Percentiles rank a stretch among this genome's conserved stretches.
Conservation (phyloP, 1,140 invertebrate genomes). For the Xylocopa sonorina region DNA sequence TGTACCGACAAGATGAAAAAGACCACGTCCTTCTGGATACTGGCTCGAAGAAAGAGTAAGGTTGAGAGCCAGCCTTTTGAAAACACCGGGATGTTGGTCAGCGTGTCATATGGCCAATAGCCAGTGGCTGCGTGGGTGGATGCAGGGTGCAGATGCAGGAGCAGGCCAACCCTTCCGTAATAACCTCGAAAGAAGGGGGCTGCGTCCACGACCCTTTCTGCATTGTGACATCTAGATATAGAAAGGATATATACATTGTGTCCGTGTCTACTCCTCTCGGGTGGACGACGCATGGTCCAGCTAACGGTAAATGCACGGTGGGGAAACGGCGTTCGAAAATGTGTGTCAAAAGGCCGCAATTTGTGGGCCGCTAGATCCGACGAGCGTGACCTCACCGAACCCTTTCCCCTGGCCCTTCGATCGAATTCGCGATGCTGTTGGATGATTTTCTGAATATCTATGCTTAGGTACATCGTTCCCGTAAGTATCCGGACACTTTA, state of each 20-base stretch:
- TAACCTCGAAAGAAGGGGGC: constrained; percentile 75
- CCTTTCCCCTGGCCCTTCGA: neutral
- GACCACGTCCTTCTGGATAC: neutral
- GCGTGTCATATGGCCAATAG: constrained; percentile 82
- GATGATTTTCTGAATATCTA: no score
- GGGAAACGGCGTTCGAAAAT: constrained; percentile 60
- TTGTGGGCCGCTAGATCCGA: constrained; percentile 48
- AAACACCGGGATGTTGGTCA: constrained; percentile 79
- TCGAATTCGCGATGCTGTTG: neutral
- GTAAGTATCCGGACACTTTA: no score
- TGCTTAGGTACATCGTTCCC: no score
- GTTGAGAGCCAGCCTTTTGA: constrained; percentile 67
- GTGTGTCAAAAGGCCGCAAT: constrained; percentile 76
- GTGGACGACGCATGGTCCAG: constrained; percentile 55
- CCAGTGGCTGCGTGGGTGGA: constrained; percentile 74
- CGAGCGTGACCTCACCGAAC: constrained; percentile 22
- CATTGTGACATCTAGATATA: constrained; percentile 70
- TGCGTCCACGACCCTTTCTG: constrained; percentile 60
- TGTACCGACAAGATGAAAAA: neutral
- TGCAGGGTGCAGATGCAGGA: constrained; percentile 75
- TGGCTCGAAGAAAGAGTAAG: neutral
- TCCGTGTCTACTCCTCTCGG: neutral
- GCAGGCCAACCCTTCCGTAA: constrained; percentile 79
- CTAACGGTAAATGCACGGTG: constrained; percentile 73
- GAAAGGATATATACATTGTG: constrained; percentile 47